phyloP scores from a whole-genome alignment of 2,888 invertebrate species.

The Linyphia triangularis region DNA sequence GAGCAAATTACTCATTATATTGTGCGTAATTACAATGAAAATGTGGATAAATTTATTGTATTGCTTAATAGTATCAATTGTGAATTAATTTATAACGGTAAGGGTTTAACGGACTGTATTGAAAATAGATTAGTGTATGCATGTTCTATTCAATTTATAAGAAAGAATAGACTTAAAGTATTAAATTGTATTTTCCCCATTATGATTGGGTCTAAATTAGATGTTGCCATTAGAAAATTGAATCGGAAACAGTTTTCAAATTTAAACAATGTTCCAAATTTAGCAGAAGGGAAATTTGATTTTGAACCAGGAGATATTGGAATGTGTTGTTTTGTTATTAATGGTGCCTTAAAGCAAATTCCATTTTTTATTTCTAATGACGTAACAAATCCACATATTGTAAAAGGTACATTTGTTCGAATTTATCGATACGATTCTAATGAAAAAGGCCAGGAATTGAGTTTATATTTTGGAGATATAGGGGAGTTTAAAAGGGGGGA shows the following conservation, averaged over 20 bases:
- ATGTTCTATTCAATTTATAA: slow-evolving; percentile 31
- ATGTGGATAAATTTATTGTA: background rate
- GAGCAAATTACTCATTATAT: slow-evolving; percentile 9
- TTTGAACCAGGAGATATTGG: slow-evolving; percentile 31
- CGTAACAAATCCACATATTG: slow-evolving; percentile 35
- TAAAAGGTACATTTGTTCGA: slow-evolving; percentile 33
- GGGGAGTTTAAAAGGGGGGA: slow-evolving; percentile 23
- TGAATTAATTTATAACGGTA: slow-evolving; percentile 22
- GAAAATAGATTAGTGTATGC: slow-evolving; percentile 15
- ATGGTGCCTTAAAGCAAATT: slow-evolving; percentile 48
- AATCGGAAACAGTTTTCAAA: background rate
- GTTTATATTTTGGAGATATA: slow-evolving; percentile 19
- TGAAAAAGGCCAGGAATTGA: slow-evolving; percentile 44
- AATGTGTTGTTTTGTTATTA: slow-evolving; percentile 38
- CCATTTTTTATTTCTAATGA: slow-evolving; percentile 60
- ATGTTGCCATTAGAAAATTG: slow-evolving; percentile 34
- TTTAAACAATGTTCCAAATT: slow-evolving; percentile 12
- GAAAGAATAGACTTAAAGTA: slow-evolving; percentile 17
- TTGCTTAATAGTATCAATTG: slow-evolving; percentile 9
- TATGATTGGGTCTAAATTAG: slow-evolving; percentile 45
- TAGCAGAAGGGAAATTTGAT: background rate
- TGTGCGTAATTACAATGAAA: slow-evolving; percentile 32
- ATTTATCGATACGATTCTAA: slow-evolving; percentile 39
- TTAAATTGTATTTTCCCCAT: slow-evolving; percentile 26
- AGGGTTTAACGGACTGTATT: slow-evolving; percentile 7